Percentiles rank a stretch among this genome's conserved stretches.
Conservation (phyloP, 2,113 vertebrate species). For the Hippopotamus amphibius region DNA sequence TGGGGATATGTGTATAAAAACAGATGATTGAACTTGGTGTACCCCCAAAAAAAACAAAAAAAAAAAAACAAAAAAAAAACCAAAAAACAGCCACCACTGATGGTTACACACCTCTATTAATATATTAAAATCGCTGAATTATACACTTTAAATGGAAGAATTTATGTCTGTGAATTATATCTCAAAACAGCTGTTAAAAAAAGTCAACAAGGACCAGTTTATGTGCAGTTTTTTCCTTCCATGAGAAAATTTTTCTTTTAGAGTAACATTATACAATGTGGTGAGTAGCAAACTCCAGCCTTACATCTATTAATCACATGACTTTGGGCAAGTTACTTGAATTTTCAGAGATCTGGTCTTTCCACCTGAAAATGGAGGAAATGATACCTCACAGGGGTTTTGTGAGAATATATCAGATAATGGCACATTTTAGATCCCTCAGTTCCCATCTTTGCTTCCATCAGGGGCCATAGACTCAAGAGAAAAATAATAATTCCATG, state of each 20-base stretch:
- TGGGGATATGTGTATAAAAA: no score
- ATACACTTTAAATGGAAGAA: neutral
- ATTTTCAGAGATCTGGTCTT: neutral
- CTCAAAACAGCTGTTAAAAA: neutral
- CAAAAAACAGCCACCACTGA: no score
- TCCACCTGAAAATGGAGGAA: neutral
- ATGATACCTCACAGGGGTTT: neutral
- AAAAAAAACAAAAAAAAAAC: no score
- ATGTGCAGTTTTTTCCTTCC: neutral
- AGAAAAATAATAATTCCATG: neutral
- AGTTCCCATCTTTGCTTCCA: neutral
- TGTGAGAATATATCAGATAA: neutral
- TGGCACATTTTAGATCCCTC: neutral
- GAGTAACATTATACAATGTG: neutral
- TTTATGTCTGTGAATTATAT: neutral
- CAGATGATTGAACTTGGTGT: no score
- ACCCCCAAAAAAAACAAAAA: no score
- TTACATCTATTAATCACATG: neutral
- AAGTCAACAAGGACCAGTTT: neutral
- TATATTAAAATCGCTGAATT: neutral
- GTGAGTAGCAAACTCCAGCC: neutral
- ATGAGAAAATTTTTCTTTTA: neutral
- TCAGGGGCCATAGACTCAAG: neutral
- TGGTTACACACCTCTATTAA: neutral
- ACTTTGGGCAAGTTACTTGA: neutral